Conservation (phyloP, 2,113 vertebrate species). For the Sapajus apella region DNA sequence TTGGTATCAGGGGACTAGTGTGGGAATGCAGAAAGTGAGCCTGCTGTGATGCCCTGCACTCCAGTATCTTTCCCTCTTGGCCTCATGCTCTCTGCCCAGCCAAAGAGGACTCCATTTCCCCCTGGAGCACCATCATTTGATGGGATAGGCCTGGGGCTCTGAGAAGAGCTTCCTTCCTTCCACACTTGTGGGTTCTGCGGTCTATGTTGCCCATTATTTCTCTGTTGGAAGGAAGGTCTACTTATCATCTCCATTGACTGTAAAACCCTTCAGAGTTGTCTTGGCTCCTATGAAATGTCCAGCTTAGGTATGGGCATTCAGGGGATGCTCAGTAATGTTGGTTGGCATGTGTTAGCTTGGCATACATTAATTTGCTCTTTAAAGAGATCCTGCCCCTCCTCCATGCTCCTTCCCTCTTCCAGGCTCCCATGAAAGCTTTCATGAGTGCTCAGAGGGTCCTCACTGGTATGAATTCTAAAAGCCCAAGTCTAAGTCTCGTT, state of each 20-base stretch:
- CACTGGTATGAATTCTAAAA: neutral
- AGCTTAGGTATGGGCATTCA: neutral
- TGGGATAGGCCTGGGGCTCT: neutral
- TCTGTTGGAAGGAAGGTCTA: neutral
- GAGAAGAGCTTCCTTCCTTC: neutral
- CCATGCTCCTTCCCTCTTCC: neutral
- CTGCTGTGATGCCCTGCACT: neutral
- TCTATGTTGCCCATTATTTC: neutral
- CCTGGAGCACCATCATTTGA: neutral
- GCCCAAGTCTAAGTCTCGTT: neutral
- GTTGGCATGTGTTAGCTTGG: neutral
- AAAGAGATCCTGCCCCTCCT: neutral
- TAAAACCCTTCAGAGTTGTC: neutral
- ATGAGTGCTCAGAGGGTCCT: neutral
- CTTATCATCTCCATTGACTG: neutral
- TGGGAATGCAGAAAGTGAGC: neutral
- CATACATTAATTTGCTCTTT: neutral
- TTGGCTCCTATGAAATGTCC: neutral
- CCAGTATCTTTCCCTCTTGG: neutral
- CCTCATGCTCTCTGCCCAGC: neutral
- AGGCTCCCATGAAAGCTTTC: neutral
- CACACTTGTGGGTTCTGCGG: no score
- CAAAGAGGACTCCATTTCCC: neutral
- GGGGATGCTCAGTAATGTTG: neutral
- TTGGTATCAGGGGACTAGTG: neutral